Evolutionary conservation across 2,888 invertebrate genomes (phyloP).

Genomic region (Lottia gigantea): DNA sequence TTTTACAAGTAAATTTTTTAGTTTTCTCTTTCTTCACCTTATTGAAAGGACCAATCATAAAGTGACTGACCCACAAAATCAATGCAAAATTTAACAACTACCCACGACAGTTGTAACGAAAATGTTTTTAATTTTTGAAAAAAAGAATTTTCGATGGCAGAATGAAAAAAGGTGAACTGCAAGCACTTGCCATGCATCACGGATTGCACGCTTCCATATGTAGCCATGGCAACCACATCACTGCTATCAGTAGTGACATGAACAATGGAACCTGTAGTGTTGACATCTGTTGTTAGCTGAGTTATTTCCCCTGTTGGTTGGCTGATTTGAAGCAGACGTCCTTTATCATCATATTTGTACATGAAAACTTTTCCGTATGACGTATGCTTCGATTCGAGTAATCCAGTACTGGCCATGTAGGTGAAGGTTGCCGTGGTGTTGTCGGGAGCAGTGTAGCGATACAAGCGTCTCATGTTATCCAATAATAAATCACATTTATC

Average conservation of each 20-base stretch:
- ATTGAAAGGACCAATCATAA: conserved; percentile 3
- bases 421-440: conserved; percentile 94
- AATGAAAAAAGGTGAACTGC: conserved; percentile 14
- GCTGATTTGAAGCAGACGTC: conserved; percentile 85
- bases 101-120: not conserved
- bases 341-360: conserved; percentile 90
- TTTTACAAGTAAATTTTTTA: too few relatives aligned
- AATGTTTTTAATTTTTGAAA: too few relatives aligned
- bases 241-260: conserved; percentile 65
- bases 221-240: conserved; percentile 66
- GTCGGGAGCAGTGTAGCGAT: conserved; percentile 87
- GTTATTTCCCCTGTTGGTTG: conserved; percentile 94
- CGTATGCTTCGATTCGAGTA: conserved; percentile 74
- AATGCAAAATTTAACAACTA: not conserved
- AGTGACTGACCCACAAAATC: not conserved
- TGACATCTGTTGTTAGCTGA: conserved; percentile 67
- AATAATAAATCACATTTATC: conserved; percentile 75
- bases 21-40: too few relatives aligned
- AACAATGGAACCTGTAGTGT: conserved; percentile 66
- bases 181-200: conserved; percentile 66
- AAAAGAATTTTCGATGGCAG: not conserved
- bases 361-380: conserved; percentile 81
- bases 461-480: conserved; percentile 92
- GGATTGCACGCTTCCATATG: conserved; percentile 67
- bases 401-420: conserved; percentile 87